Conservation (phyloP, 1,140 invertebrate genomes). For the Drosophila varians region DNA sequence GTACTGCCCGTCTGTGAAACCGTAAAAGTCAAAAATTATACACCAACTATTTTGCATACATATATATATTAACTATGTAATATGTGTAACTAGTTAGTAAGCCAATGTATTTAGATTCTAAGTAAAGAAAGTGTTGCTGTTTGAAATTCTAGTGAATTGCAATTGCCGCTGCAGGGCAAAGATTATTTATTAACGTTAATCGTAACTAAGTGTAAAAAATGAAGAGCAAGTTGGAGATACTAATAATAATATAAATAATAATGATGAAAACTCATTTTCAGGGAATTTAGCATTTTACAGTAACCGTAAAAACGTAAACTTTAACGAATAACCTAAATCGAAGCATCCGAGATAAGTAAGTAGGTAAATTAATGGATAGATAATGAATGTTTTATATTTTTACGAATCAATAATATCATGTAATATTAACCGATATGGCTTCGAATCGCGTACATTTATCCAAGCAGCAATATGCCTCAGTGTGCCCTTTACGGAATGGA, state of each 20-base stretch:
- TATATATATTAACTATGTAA: constrained; percentile 17
- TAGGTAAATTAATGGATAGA: constrained; percentile 29
- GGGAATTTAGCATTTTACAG: constrained; percentile 83
- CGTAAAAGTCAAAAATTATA: constrained; percentile 41
- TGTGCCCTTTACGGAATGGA: constrained; percentile 37
- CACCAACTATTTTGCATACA: constrained; percentile 59
- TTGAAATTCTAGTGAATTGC: constrained; percentile 57
- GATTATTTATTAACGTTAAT: constrained; percentile 48
- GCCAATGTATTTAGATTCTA: constrained; percentile 5
- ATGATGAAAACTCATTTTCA: constrained; percentile 83
- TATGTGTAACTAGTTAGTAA: constrained; percentile 36
- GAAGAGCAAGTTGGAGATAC: constrained; percentile 7
- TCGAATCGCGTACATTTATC: constrained; percentile 28
- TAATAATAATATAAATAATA: constrained; percentile 44
- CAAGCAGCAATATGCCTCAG: constrained; percentile 31
- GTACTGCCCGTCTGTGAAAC: constrained; percentile 68
- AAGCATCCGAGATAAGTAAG: constrained; percentile 50
- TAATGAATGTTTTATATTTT: constrained; percentile 68
- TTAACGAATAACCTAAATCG: constrained; percentile 42
- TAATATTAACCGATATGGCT: constrained; percentile 45
- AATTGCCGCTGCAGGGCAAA: constrained; percentile 29
- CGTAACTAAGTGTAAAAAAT: constrained; percentile 38
- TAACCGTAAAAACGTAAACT: constrained; percentile 43
- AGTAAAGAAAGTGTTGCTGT: constrained; percentile 60
- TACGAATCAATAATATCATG: constrained; percentile 48